Percentiles rank a stretch among this genome's conserved stretches.
These are phyloP conservation scores for Pseudotriccus pelzelni DNA, from an alignment of 2,797 vertebrate genomes.

Conservation along the genomic window DNA sequence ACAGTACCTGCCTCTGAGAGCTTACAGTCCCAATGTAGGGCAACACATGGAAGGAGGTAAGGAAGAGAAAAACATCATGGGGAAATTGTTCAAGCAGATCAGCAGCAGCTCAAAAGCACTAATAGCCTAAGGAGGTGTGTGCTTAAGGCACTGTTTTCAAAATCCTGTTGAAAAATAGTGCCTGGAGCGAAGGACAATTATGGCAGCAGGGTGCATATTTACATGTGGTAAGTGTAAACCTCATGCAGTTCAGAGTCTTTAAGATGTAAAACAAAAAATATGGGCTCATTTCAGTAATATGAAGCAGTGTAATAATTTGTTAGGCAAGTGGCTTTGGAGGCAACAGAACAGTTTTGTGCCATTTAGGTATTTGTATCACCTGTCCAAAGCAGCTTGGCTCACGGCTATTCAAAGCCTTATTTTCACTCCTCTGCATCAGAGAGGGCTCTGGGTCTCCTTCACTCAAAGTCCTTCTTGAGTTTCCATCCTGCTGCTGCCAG, in stretches of 20 bases:
- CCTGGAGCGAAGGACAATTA: not conserved
- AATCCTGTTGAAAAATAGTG: not conserved
- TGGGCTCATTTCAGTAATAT: not conserved
- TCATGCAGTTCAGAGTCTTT: not conserved
- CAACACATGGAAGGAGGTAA: not conserved
- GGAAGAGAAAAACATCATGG: not conserved
- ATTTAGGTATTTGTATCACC: not conserved
- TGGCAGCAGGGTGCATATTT: not conserved
- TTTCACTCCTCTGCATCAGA: not conserved
- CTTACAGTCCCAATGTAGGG: not conserved
- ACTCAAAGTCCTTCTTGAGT: not conserved
- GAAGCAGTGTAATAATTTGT: not conserved
- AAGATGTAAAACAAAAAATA: not conserved
- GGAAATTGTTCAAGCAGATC: not conserved
- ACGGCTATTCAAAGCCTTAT: not conserved
- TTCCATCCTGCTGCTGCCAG: not conserved
- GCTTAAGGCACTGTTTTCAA: not conserved
- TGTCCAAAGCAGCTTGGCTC: not conserved
- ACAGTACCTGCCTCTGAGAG: not conserved
- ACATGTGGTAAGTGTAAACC: fast-evolving
- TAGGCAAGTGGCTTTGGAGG: not conserved
- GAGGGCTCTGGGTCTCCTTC: not conserved
- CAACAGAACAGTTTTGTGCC: not conserved
- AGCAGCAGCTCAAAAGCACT: not conserved
- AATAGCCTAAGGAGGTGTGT: not conserved